Evolutionary conservation across 2,888 invertebrate genomes (phyloP), one percentile per base, ranked within the genome.

Genomic region (Oligia latruncula): DNA sequence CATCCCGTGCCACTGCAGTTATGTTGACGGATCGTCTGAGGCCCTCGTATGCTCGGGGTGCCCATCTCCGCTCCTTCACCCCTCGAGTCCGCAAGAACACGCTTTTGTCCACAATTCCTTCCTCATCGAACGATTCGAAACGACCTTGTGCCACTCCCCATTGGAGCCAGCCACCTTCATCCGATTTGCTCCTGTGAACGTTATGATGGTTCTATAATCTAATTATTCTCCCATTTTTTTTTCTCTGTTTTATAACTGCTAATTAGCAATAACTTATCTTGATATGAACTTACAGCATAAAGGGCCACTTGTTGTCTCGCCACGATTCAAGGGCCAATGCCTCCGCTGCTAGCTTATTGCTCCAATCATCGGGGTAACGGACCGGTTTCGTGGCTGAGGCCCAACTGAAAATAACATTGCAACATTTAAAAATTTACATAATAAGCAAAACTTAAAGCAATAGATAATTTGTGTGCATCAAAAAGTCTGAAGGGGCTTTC

Each of bases 91-190:
- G 97, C 43, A 98, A 83, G 82, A 94, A 96, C 74, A 93, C 89
- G 91, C 91, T 91, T 87, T 84, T 89, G 11, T 92, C 92, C 5
- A 92, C 84, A 58, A 92, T 91, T 43, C 96, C 96, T 55, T 94
- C 90, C 2, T 92, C 93, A 71, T 96, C 93, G 79, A 95, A 97
- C 0, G 97, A 93, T 75, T 95, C 95, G 78, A 98, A 91, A 35
- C 97, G 96, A 0, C 98, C 98, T 84, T 97, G 96, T 35, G 98
- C 90, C 0, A 96, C 95, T 8, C 98, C 98, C 94, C 97, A 98
- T 90, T 98, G 98, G 83, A 97, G 95, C 93, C 97, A 98, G 72
- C 97, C 97, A 5, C 94, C 93, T 67, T 95, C 93, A 2, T 94
- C 93, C 76, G 94, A 92, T 86, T 94, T 93, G 67, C 92, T 93